Conservation (phyloP, 2,888 invertebrate genomes). For the Ptilodon capucinus region DNA sequence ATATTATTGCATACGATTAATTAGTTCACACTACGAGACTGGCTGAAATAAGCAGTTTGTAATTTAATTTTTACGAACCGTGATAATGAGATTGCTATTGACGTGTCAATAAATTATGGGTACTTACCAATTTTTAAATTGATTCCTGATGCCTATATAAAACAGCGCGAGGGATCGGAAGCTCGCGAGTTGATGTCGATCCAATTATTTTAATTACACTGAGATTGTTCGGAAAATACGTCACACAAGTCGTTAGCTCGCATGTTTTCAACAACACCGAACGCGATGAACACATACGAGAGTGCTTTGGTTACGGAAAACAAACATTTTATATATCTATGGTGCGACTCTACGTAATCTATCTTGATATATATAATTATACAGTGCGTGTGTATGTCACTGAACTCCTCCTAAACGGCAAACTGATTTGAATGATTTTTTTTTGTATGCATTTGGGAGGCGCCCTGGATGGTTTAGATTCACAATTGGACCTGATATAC, state of each 20-base stretch:
- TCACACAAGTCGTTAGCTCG: background rate
- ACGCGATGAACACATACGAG: background rate
- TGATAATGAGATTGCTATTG: conserved; percentile 15
- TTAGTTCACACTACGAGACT: conserved; percentile 10
- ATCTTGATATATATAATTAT: too few species aligned
- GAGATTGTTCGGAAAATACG: conserved; percentile 6
- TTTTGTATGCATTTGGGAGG: too few species aligned
- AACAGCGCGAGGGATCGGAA: conserved; percentile 6
- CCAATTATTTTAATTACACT: conserved; percentile 28
- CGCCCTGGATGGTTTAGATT: too few species aligned
- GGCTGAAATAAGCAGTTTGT: conserved; percentile 17
- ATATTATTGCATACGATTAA: conserved; percentile 6
- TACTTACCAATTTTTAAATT: conserved; percentile 26
- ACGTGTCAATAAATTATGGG: conserved; percentile 18
- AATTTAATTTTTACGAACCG: conserved; percentile 28
- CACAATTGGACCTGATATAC: too few species aligned
- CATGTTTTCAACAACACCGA: background rate
- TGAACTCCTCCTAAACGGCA: too few species aligned
- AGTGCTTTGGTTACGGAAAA: background rate
- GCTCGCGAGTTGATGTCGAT: conserved; percentile 13
- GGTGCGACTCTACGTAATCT: too few species aligned
- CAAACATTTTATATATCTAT: too few species aligned
- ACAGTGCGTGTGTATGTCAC: too few species aligned
- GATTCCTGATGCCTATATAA: conserved; percentile 9
- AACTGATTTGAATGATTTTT: too few species aligned